Percentiles rank a stretch among this genome's conserved stretches.
Conservation (phyloP, 1,140 invertebrate species). For the Diorhabda elongata region DNA sequence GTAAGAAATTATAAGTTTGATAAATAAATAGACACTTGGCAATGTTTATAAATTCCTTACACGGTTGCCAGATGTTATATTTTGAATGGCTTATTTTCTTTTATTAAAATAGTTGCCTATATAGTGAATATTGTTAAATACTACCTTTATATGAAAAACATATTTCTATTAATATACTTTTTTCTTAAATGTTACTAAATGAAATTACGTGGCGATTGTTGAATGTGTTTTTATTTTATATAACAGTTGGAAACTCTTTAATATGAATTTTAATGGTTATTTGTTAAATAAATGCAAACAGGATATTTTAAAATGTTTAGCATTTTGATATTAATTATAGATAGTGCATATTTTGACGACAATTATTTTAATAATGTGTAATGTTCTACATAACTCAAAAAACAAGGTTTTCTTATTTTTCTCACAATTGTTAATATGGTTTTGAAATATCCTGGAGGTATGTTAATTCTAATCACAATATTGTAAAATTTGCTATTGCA, state of each 20-base stretch:
- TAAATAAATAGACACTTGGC: not conserved
- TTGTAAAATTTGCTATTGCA: not conserved
- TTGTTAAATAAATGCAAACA: not conserved
- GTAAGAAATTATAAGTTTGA: not conserved
- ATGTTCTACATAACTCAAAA: too few species aligned
- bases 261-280: not conserved
- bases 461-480: not conserved
- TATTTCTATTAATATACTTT: not conserved
- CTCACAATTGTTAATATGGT: not conserved
- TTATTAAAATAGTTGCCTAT: not conserved
- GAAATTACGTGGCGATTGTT: not conserved
- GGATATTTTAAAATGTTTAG: not conserved
- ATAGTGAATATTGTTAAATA: not conserved
- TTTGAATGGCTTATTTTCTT: not conserved
- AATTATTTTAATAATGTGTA: too few species aligned
- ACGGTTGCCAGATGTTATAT: not conserved
- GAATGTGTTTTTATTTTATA: slow-evolving; percentile 1
- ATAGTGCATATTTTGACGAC: too few species aligned
- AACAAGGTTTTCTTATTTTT: not conserved
- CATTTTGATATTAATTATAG: too few species aligned
- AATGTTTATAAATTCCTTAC: not conserved
- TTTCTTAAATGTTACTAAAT: not conserved
- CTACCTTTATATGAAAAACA: not conserved
- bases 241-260: not conserved
- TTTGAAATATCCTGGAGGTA: not conserved